Evolutionary conservation across 2,113 vertebrate species (phyloP).

Genomic region (Pipa parva): DNA sequence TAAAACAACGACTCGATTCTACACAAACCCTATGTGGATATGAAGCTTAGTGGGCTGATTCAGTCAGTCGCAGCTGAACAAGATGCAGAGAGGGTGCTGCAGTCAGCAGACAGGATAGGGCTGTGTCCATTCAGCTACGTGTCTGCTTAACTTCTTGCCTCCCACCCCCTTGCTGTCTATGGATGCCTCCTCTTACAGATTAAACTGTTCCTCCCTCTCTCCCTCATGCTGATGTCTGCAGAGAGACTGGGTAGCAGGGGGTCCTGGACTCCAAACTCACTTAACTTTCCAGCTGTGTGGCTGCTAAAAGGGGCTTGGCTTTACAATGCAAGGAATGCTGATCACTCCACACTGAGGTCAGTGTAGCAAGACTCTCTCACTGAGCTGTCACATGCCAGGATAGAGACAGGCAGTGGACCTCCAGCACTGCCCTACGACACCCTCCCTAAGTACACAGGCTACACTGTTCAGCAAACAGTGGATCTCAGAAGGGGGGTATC

Average conservation of each 20-base stretch:
- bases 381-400: conserved; percentile 25
- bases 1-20: too few species aligned
- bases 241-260: conserved; percentile 9
- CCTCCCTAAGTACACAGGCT: not conserved
- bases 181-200: conserved; percentile 4
- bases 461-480: not conserved
- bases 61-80: not conserved
- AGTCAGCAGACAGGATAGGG: conserved; percentile 12
- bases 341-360: not conserved
- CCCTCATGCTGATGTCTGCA: conserved; percentile 12
- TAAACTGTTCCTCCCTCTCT: conserved; percentile 20
- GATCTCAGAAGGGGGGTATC: not conserved
- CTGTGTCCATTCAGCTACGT: conserved; percentile 31
- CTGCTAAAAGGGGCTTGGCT: not conserved
- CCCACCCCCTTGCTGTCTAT: conserved; percentile 14
- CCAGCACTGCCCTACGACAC: not conserved
- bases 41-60: too few species aligned
- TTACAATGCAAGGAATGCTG: conserved; percentile 18
- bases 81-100: not conserved
- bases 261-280: not conserved
- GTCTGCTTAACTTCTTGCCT: conserved; percentile 27
- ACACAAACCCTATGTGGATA: too few species aligned
- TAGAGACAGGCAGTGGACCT: not conserved
- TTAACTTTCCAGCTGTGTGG: conserved; percentile 19
- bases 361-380: not conserved